phyloP scores from a whole-genome alignment of 1,140 invertebrate species.

The Apis cerana region DNA sequence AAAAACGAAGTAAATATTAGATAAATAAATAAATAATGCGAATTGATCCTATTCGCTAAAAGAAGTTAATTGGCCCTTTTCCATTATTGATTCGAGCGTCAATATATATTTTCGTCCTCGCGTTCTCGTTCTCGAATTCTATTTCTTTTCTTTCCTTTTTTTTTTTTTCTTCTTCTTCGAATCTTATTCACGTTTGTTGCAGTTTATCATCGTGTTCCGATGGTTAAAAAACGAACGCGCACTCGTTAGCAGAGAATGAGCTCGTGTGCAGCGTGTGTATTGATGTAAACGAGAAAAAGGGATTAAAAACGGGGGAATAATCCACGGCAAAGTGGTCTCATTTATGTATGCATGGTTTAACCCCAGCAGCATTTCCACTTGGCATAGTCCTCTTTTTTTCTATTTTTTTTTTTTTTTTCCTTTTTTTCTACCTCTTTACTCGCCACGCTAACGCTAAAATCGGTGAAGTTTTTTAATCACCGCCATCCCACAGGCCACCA shows the following conservation, averaged over 20 bases:
- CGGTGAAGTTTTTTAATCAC: conserved; percentile 54
- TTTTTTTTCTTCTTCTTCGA: not conserved
- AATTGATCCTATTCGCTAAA: not conserved
- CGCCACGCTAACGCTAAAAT: not conserved
- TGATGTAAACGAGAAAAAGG: conserved; percentile 35
- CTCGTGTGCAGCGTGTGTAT: conserved; percentile 14
- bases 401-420: not conserved
- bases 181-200: conserved; percentile 4
- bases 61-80: not conserved
- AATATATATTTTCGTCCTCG: not conserved
- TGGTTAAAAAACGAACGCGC: conserved; percentile 8
- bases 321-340: conserved; percentile 39
- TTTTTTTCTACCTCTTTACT: not conserved
- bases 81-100: too few species aligned
- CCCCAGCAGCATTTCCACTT: conserved; percentile 4
- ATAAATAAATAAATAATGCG: not conserved
- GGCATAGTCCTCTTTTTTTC: not conserved
- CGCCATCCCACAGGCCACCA: not conserved
- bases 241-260: not conserved
- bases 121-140: not conserved
- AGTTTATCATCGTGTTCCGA: conserved; percentile 43
- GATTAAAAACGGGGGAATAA: conserved; percentile 62
- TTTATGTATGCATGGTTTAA: conserved; percentile 55
- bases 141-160: too few species aligned
- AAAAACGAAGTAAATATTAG: too few species aligned